phyloP scores from a whole-genome alignment of 2,888 invertebrate species.

The Nephrocerus scutellatus region DNA sequence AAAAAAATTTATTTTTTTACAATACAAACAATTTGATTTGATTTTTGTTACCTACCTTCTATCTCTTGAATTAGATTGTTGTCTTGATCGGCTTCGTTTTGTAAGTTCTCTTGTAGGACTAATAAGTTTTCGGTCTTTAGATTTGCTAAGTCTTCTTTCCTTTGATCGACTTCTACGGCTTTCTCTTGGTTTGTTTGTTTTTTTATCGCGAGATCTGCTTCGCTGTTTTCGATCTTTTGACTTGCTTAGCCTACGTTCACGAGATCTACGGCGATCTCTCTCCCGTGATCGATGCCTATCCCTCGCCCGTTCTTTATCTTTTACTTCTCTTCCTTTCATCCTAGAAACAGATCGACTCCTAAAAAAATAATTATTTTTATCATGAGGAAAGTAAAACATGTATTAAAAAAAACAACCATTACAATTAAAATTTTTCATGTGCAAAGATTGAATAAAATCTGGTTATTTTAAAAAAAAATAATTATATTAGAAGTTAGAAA shows the following conservation, averaged over 20 bases:
- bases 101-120: constrained; percentile 36
- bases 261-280: constrained; percentile 28
- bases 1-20: neutral
- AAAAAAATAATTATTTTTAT: constrained; percentile 46
- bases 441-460: no score
- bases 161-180: constrained; percentile 32
- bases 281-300: constrained; percentile 29
- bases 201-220: constrained; percentile 37
- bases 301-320: constrained; percentile 39
- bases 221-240: constrained; percentile 24
- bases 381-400: no score
- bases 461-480: constrained; percentile 1
- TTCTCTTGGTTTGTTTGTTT: constrained; percentile 25
- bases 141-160: constrained; percentile 27
- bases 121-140: constrained; percentile 30
- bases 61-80: constrained; percentile 32
- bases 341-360: constrained; percentile 38
- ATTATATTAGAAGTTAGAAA: no score
- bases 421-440: no score
- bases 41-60: constrained; percentile 30
- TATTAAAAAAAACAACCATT: neutral
- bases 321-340: constrained; percentile 38
- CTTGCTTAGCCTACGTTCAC: constrained; percentile 25
- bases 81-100: constrained; percentile 31
- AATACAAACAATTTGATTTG: neutral